These are phyloP conservation scores for Centroberyx gerrardi DNA, from an alignment of 2,797 vertebrate genomes.

Conservation along the genomic window DNA sequence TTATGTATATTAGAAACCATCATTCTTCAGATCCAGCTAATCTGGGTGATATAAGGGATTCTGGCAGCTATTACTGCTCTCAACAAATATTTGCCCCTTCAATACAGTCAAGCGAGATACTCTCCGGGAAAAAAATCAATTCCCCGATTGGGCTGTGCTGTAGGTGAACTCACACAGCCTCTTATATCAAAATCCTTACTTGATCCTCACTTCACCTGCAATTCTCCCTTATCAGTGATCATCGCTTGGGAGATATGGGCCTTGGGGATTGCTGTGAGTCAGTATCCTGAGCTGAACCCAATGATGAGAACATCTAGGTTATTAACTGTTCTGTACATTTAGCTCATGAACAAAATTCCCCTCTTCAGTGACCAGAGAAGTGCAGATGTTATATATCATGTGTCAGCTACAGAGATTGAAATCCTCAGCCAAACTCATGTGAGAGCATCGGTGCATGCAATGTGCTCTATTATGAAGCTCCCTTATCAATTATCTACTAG, in stretches of 20 bases:
- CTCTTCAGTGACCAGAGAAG: not conserved
- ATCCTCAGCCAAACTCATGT: slow-evolving; percentile 9
- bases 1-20: slow-evolving; percentile 32
- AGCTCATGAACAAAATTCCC: not conserved
- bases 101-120: slow-evolving; percentile 30
- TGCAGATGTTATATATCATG: not conserved
- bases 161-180: slow-evolving; percentile 18
- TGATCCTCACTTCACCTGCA: slow-evolving; percentile 50
- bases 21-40: slow-evolving; percentile 8
- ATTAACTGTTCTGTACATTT: slow-evolving; percentile 9
- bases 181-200: slow-evolving; percentile 48
- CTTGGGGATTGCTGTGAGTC: slow-evolving; percentile 22
- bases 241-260: slow-evolving; percentile 39
- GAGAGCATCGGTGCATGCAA: not conserved
- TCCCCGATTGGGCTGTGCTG: slow-evolving; percentile 23
- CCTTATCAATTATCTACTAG: slow-evolving; percentile 15
- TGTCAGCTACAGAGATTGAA: not conserved
- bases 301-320: slow-evolving; percentile 15
- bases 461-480: slow-evolving; percentile 9
- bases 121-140: slow-evolving; percentile 54
- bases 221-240: slow-evolving; percentile 39
- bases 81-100: slow-evolving; percentile 53
- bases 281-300: slow-evolving; percentile 34
- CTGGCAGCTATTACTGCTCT: slow-evolving; percentile 31
- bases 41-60: slow-evolving; percentile 48